These are phyloP conservation scores for Saccopteryx leptura DNA, from an alignment of 2,113 vertebrate species.

Conservation along the genomic window DNA sequence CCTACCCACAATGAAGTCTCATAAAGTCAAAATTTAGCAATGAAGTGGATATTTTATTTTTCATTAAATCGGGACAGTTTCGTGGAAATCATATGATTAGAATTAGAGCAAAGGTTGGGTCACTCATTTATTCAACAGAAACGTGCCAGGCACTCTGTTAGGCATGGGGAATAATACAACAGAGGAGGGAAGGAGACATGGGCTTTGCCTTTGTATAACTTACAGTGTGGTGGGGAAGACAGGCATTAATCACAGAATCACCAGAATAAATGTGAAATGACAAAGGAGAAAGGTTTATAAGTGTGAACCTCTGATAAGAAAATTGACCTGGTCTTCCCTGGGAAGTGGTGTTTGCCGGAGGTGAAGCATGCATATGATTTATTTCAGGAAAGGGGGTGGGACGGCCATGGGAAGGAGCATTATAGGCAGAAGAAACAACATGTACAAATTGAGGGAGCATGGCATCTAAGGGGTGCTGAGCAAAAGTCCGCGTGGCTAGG, in stretches of 20 bases:
- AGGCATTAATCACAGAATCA: not conserved
- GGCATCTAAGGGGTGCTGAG: not conserved
- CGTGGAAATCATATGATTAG: not conserved
- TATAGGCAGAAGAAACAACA: not conserved
- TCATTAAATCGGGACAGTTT: conserved; percentile 5
- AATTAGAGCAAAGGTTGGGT: not conserved
- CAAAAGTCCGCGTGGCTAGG: not conserved
- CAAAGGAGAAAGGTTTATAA: not conserved
- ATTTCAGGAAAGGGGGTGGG: not conserved
- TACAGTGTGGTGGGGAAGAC: not conserved
- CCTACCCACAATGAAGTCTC: conserved; percentile 66
- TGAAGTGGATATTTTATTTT: conserved; percentile 67
- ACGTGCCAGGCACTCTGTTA: not conserved
- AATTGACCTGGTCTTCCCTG: not conserved
- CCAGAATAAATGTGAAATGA: not conserved
- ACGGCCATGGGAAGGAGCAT: not conserved
- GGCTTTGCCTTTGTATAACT: not conserved
- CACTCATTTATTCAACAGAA: conserved; percentile 10
- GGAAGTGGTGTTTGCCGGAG: not conserved
- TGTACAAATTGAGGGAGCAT: not conserved
- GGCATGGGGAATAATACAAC: not conserved
- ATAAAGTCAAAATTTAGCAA: conserved; percentile 77
- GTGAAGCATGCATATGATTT: not conserved
- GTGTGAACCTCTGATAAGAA: not conserved
- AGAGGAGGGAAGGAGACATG: not conserved